Evolutionary conservation across 2,113 vertebrate species (phyloP).

Genomic region (Nibea coibor): DNA sequence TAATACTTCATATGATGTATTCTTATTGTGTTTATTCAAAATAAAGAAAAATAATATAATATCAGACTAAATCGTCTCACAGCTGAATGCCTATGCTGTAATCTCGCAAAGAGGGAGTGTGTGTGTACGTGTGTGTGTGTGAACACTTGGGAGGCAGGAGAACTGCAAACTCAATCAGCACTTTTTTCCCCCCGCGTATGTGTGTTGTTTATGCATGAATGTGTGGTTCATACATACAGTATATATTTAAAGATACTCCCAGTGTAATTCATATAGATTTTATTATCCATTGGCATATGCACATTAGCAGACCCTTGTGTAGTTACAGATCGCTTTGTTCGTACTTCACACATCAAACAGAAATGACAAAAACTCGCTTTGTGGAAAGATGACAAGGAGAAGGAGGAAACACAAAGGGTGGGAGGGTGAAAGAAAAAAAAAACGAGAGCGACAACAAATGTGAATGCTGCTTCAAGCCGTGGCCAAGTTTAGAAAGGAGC

Average conservation of each 20-base stretch:
- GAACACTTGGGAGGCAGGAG: neutral
- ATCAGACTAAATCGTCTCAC: neutral
- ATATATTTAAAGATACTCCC: constrained; percentile 27
- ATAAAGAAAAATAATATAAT: neutral
- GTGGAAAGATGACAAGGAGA: constrained; percentile 44
- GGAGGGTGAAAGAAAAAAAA: constrained; percentile 6
- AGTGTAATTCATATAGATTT: constrained; percentile 32
- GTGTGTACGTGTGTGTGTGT: neutral
- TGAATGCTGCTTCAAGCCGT: constrained; percentile 39
- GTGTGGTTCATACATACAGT: constrained; percentile 11
- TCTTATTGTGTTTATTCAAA: neutral
- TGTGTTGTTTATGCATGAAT: constrained; percentile 38
- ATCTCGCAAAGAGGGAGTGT: neutral
- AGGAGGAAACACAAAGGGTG: constrained; percentile 43
- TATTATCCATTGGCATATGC: constrained; percentile 7
- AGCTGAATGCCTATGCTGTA: neutral
- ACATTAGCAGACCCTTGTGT: constrained; percentile 14
- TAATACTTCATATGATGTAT: neutral
- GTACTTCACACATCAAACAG: constrained; percentile 50
- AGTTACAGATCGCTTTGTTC: constrained; percentile 42
- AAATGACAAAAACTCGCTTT: constrained; percentile 34
- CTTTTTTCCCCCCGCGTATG: constrained; percentile 5
- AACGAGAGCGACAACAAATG: constrained; percentile 26
- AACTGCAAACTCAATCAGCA: constrained; percentile 24
- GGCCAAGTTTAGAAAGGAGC: constrained; percentile 41